Evolutionary conservation across 2,797 vertebrate species (phyloP).

Genomic region (Brachymystax lenok): DNA sequence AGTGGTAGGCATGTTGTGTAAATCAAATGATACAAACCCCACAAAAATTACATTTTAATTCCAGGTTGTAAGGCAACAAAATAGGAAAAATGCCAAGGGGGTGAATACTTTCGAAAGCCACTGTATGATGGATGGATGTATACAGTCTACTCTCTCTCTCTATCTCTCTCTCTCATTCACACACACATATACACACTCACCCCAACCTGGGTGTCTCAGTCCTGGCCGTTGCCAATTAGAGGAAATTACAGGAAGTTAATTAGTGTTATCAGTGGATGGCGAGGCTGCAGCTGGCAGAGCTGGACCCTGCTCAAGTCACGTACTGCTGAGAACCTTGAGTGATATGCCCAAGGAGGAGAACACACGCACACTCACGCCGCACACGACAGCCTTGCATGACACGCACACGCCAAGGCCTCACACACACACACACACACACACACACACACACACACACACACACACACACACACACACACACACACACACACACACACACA

Average conservation of each 20-base stretch:
- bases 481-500: slow-evolving; percentile 27
- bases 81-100: too few species aligned
- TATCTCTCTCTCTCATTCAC: neutral
- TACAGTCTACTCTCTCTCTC: neutral
- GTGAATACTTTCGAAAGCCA: too few species aligned
- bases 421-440: too few species aligned
- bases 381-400: too few species aligned
- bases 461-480: slow-evolving; percentile 31
- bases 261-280: slow-evolving; percentile 76
- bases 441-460: too few species aligned
- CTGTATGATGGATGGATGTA: neutral
- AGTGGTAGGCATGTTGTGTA: too few species aligned
- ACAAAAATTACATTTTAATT: too few species aligned
- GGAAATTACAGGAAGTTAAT: slow-evolving; percentile 81
- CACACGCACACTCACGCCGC: too few species aligned
- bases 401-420: too few species aligned
- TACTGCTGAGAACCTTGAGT: slow-evolving; percentile 54
- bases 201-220: slow-evolving; percentile 76
- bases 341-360: slow-evolving; percentile 33
- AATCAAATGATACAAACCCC: too few species aligned
- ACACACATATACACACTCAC: slow-evolving; percentile 23
- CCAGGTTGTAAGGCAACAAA: too few species aligned
- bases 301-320: slow-evolving; percentile 71
- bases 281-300: slow-evolving; percentile 64
- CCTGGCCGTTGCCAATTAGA: slow-evolving; percentile 76